These are phyloP conservation scores for Zaprionus davidi DNA, from an alignment of 1,140 invertebrate species.

Conservation along the genomic window DNA sequence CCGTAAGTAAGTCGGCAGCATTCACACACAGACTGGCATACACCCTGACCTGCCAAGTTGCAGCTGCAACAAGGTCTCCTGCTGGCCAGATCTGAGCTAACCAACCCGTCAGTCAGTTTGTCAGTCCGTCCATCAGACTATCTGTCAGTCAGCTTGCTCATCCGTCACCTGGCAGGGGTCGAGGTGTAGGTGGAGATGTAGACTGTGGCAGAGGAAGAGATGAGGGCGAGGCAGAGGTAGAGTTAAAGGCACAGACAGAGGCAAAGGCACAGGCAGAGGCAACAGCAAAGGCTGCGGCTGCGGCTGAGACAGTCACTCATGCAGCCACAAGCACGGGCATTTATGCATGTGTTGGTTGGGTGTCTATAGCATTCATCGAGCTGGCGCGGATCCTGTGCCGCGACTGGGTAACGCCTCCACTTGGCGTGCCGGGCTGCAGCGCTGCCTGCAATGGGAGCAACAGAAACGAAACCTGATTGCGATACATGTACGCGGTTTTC, in stretches of 20 bases:
- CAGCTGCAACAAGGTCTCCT: constrained; percentile 49
- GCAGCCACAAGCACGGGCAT: constrained; percentile 21
- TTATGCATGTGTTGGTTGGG: constrained; percentile 20
- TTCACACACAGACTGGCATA: constrained; percentile 6
- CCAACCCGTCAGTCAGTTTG: constrained; percentile 29
- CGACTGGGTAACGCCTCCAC: constrained; percentile 43
- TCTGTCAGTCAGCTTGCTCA: constrained; percentile 5
- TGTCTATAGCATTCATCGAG: constrained; percentile 39
- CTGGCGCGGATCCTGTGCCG: constrained; percentile 27
- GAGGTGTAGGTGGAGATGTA: not conserved
- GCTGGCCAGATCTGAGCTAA: constrained; percentile 23
- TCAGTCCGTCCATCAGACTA: constrained; percentile 9
- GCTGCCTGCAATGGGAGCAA: constrained; percentile 10
- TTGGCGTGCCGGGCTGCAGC: constrained; percentile 23
- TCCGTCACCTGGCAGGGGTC: not conserved
- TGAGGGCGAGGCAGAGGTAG: too few relatives aligned
- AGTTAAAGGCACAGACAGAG: not conserved
- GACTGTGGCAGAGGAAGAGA: not conserved
- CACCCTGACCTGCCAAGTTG: constrained; percentile 42
- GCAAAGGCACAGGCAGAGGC: not conserved
- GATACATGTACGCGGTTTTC: constrained; percentile 62
- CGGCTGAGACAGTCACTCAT: constrained; percentile 27
- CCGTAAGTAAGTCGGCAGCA: constrained; percentile 18
- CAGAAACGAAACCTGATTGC: constrained; percentile 53
- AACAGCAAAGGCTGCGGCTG: not conserved